Evolutionary conservation across 1,140 invertebrate species (phyloP).

Genomic region (Cydia strobilella): DNA sequence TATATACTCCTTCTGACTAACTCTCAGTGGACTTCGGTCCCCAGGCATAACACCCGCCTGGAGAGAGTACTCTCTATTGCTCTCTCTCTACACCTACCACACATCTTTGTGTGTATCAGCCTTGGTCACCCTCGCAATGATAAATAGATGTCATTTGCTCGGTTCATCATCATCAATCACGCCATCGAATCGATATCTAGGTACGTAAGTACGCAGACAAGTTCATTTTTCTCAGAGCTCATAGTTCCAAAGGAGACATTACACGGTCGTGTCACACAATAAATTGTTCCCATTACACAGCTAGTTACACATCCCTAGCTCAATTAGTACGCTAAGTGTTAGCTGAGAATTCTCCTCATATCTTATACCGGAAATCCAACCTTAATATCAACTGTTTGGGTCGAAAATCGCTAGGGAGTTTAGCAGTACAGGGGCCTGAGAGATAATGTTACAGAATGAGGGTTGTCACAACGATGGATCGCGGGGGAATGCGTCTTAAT

Average conservation of each 20-base stretch:
- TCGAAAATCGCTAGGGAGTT: neutral
- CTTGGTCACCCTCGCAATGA: too few relatives aligned
- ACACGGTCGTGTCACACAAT: neutral
- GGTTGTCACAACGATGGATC: conserved; percentile 22
- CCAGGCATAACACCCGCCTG: too few relatives aligned
- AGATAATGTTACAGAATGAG: conserved; percentile 21
- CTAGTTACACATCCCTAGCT: conserved; percentile 24
- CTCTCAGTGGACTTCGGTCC: too few relatives aligned
- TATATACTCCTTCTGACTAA: too few relatives aligned
- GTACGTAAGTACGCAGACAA: neutral
- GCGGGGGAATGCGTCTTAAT: neutral
- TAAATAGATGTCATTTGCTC: too few relatives aligned
- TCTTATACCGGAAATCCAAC: neutral
- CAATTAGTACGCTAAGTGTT: conserved; percentile 26
- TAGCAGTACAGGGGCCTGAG: neutral
- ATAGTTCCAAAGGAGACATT: conserved; percentile 17
- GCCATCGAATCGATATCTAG: neutral
- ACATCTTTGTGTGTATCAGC: too few relatives aligned
- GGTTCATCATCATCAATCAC: neutral
- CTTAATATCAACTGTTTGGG: neutral
- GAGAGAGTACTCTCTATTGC: too few relatives aligned
- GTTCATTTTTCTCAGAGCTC: conserved; percentile 13
- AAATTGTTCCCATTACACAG: conserved; percentile 20
- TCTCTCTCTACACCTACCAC: too few relatives aligned
- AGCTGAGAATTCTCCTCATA: neutral